Evolutionary conservation across 2,113 vertebrate species (phyloP).

Genomic region (Saccopteryx leptura): DNA sequence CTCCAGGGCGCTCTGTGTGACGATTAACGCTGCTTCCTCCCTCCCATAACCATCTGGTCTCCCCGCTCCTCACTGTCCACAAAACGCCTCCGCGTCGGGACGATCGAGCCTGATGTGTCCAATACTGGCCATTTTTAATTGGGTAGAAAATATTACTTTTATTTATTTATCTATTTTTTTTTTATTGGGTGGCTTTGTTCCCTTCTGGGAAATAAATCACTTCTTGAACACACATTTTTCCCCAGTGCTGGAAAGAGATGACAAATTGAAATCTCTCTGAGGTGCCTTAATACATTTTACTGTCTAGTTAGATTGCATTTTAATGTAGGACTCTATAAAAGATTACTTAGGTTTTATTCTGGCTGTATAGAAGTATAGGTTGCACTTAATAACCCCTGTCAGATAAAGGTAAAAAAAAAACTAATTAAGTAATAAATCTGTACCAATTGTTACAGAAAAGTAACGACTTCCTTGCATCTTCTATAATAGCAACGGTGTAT

Average conservation of each 20-base stretch:
- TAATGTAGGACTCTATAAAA: constrained; percentile 78
- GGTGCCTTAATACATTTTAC: constrained; percentile 70
- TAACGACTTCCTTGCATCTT: constrained; percentile 80
- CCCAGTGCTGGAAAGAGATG: constrained; percentile 30
- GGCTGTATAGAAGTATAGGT: constrained; percentile 61
- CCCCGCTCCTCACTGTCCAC: background rate
- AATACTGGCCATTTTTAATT: background rate
- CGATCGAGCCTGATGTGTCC: background rate
- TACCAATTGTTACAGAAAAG: constrained; percentile 79
- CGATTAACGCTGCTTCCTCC: background rate
- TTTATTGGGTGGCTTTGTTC: constrained; percentile 22
- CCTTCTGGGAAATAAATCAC: constrained; percentile 39
- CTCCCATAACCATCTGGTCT: background rate
- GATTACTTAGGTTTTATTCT: constrained; percentile 70
- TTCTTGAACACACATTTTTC: constrained; percentile 45
- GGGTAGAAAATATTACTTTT: constrained; percentile 38
- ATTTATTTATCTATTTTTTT: background rate
- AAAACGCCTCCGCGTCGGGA: background rate
- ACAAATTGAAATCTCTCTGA: constrained; percentile 73
- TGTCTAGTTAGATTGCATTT: constrained; percentile 72
- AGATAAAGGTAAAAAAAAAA: constrained; percentile 84
- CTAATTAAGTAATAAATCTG: constrained; percentile 86
- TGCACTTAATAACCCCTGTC: constrained; percentile 78
- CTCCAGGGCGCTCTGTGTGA: background rate
- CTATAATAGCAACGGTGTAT: constrained; percentile 75